These are phyloP conservation scores for Tyria jacobaeae DNA, from an alignment of 2,888 invertebrate species.

Conservation along the genomic window DNA sequence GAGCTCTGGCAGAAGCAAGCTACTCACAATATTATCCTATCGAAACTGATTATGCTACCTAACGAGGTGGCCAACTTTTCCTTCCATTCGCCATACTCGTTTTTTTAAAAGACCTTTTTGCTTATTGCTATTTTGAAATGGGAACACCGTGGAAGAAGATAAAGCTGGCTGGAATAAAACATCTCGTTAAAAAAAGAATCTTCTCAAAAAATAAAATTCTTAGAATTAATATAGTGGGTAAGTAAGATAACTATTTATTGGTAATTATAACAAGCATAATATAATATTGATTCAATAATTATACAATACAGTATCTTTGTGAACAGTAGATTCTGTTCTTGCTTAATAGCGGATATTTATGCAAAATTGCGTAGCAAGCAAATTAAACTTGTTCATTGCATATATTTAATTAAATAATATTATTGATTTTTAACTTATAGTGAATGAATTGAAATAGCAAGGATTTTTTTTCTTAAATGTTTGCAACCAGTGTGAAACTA, in stretches of 20 bases:
- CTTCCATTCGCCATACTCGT: slow-evolving; percentile 4
- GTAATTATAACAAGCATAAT: too few relatives aligned
- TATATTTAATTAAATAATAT: too few relatives aligned
- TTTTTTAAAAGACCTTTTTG: slow-evolving; percentile 18
- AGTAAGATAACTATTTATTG: background rate
- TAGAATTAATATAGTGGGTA: background rate
- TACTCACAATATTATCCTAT: slow-evolving; percentile 61
- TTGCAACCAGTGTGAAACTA: slow-evolving; percentile 72
- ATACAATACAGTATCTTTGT: too few relatives aligned
- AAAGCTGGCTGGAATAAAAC: slow-evolving; percentile 6
- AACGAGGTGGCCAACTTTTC: slow-evolving; percentile 22
- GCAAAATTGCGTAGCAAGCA: too few relatives aligned
- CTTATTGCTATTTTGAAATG: slow-evolving; percentile 35
- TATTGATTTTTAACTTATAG: too few relatives aligned
- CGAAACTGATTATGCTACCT: slow-evolving; percentile 47
- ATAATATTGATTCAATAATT: too few relatives aligned
- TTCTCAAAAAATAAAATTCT: background rate
- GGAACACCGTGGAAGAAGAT: slow-evolving; percentile 32
- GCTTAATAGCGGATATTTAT: too few relatives aligned
- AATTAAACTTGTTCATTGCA: too few relatives aligned
- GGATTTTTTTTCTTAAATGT: too few relatives aligned
- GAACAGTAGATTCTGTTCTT: too few relatives aligned
- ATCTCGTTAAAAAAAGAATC: slow-evolving; percentile 4
- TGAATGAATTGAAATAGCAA: too few relatives aligned
- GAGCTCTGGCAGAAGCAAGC: slow-evolving; percentile 46